phyloP scores from a whole-genome alignment of 2,888 invertebrate genomes.

The Spodoptera exigua region DNA sequence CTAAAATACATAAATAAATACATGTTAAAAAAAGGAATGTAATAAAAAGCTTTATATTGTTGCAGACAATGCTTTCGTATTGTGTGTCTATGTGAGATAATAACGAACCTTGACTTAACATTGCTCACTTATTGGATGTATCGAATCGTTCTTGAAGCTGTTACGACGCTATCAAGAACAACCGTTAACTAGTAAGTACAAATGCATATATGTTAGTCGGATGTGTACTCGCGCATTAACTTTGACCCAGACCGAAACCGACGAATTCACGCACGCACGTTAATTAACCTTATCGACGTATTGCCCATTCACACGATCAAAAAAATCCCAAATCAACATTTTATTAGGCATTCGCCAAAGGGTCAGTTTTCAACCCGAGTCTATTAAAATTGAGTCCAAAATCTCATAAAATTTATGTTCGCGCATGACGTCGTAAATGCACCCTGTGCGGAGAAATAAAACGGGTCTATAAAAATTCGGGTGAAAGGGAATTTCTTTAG shows the following conservation, averaged over 20 bases:
- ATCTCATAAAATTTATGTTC: constrained; percentile 82
- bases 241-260: constrained; percentile 61
- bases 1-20: too few species aligned
- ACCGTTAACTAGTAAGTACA: constrained; percentile 39
- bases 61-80: constrained; percentile 12
- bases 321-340: constrained; percentile 54
- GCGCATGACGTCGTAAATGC: constrained; percentile 82
- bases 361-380: constrained; percentile 68
- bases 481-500: constrained; percentile 72
- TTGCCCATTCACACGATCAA: constrained; percentile 41
- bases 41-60: constrained; percentile 40
- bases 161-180: constrained; percentile 58
- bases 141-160: constrained; percentile 52
- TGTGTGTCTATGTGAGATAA: constrained; percentile 31
- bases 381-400: constrained; percentile 78
- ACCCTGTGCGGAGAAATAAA: constrained; percentile 74
- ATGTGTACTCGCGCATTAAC: constrained; percentile 52
- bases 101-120: constrained; percentile 33
- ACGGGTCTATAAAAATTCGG: constrained; percentile 73
- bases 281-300: constrained; percentile 62
- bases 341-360: constrained; percentile 71
- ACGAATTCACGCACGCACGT: constrained; percentile 56
- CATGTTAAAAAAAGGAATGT: background rate
- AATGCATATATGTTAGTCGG: constrained; percentile 19
- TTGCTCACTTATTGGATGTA: constrained; percentile 44